Evolutionary conservation across 2,113 vertebrate species (phyloP), one percentile per base, ranked within the genome.

Genomic region (Cricetomys ansorgei): DNA sequence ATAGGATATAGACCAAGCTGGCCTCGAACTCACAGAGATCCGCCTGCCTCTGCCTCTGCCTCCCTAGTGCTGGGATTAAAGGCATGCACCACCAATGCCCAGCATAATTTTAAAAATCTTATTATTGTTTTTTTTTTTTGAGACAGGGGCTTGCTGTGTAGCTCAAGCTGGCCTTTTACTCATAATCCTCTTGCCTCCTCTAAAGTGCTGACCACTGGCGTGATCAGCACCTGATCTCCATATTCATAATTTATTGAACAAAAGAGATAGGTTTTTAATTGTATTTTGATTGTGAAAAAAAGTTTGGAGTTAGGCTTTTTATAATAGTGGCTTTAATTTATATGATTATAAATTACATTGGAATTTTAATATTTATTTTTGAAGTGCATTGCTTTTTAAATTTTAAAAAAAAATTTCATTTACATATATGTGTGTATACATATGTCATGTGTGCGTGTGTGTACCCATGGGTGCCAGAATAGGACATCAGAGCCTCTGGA

Each of bases 231-330:
- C 15, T 37, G 83, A 62, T 62, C 27, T 48, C 77, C 72, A 3
- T 50, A 45, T 27, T 48, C 48, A 64, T 23, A 57, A 64, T 50
- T 85, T 16, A 91, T 86, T 94, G 48, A 93, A 43, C 48, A 50
- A 70, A 85, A 95, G 75, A 80, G 17, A 9, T 70, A 76, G 9
- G 34, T 43, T 91, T 92, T 86, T 17, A 76, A 75, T 81, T 95
- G 17, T 85, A 85, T 85, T 85, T 95, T 94, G 7, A 45, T 92
- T 81, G 9, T 89, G 43, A 89, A 55, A 45, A 92, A 37, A 48
- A 70, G n/a, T 84, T 96, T 55, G 53, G 23, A 34, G 25, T 91
- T 96, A n/a, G 57, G 0, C 55, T 77, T 87, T 89, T 86, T 72
- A 16, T 65, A 64, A 43, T 59, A 64, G 45, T 50, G 29, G 25